Conservation (phyloP, 2,888 invertebrate genomes). For the Lasioglossum figueresi region DNA sequence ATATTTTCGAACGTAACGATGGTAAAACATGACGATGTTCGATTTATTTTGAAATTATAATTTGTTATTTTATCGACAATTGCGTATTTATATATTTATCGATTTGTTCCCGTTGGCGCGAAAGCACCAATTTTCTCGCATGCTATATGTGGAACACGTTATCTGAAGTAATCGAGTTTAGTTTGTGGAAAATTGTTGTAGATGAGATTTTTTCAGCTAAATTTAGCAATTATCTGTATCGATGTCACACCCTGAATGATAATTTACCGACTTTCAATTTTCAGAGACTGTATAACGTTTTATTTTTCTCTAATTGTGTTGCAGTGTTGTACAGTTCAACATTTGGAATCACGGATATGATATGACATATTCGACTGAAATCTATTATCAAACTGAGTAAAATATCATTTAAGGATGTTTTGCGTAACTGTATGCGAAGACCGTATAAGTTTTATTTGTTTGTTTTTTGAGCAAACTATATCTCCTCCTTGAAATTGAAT, state of each 20-base stretch:
- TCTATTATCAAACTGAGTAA: background rate
- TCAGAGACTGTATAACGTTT: background rate
- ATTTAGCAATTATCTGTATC: background rate
- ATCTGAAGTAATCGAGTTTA: background rate
- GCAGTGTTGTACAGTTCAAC: background rate
- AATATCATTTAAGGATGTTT: conserved; percentile 5
- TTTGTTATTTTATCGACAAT: conserved; percentile 12
- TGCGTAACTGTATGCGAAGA: background rate
- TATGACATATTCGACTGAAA: background rate
- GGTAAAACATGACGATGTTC: conserved; percentile 32
- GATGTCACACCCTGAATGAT: background rate
- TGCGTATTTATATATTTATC: background rate
- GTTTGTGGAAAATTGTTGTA: background rate
- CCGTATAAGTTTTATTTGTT: background rate
- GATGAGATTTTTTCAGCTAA: background rate
- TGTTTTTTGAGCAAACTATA: background rate
- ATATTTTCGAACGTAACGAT: conserved; percentile 27
- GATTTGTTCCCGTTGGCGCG: background rate
- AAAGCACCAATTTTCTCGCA: background rate
- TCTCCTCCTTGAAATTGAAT: background rate
- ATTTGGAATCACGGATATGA: background rate
- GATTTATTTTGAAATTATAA: background rate
- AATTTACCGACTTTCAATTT: background rate
- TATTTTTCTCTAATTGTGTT: background rate
- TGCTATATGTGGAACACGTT: background rate